Evolutionary conservation across 2,113 vertebrate genomes (phyloP), one percentile per base, ranked within the genome.

Genomic region (Nymphicus hollandicus): DNA sequence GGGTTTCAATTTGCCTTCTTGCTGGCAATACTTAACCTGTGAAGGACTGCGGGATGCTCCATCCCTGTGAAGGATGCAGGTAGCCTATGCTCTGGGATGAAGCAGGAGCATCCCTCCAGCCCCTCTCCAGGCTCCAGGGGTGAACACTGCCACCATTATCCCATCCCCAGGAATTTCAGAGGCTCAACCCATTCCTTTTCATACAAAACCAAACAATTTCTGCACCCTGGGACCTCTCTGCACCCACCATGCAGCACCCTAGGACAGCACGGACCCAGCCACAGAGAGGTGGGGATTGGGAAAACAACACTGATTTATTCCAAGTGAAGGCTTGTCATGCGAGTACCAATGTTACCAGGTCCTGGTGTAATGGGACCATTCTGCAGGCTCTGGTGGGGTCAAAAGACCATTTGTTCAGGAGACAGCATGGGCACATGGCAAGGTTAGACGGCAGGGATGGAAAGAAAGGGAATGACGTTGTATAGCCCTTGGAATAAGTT

Each of bases 401-500:
- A 43, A 72, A 74, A 10, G 31, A 46, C 37, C 14, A 16, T 61
- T 11, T 72, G 71, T 63, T 37, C 70, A 80, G 1, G 1, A 76
- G 69, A 50, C 44, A 72, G 29, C n/a, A 18, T 3, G 37, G 85
- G 44, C 46, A 79, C 39, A 50, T 0, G 0, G 52, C 69, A 66
- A n/a, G 43, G 53, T 27, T 14, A 46, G 82, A 55, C 7, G 79
- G 72, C 37, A 64, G n/a, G 46, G 69, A 39, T 33, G 60, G 87
- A 10, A 53, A 72, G 24, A 46, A 65, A 29, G 33, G 82, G 58
- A 37, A 73, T 11, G 6, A 39, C 3, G 8, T 81, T 23, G 5
- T 9, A 24, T 88, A 95, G 96, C 93, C 96, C 95, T 97, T 97
- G 93, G 92, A 86, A 25, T 52, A 66, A 63, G 25, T 63, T 70